Base-by-base conservation (phyloP, 2,113 vertebrate species). In the Diglossa brunneiventris region DNA sequence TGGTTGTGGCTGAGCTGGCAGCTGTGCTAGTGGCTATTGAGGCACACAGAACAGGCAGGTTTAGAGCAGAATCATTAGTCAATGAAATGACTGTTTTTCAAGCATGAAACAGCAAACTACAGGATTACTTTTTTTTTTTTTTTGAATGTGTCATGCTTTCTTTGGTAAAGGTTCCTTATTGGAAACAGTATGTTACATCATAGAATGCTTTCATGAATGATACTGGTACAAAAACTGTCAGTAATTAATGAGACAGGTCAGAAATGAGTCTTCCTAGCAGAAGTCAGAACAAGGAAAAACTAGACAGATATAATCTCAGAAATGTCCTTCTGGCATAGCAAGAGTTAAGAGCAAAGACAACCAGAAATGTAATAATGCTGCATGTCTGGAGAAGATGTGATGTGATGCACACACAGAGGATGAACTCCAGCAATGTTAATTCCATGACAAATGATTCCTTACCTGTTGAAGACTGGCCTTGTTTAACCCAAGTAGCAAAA, bases 401-500 rank as follows among this genome's bases (percentile, higher is more conserved):
- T 47, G 79, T 35, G 70, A 90, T 83, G 47, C 20, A n/a, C 4
- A 70, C 56, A 79, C 7, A 63, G 41, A 63, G 41, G 56, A 56
- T 62, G 73, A 70, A 55, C 28, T 61, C 67, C 73, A 76, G 52
- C 62, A 50, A 15, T 2, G 35, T 3, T 72, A 35, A 47, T 62
- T 67, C 62, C 64, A 33, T 10, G 46, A 64, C 4, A 55, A 82
- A 52, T 2, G 5, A 47, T 13, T 35, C 27, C 97, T 97, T 97
- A 99, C 99, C 99, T 98, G 99, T 94, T 94, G 96, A 99, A 80
- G 97, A 98, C 58, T 99, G 99, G 96, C 99, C 99, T 98, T 99
- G 99, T 89, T 99, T 99, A 96, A 99, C 99, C 99, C 99, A 99
- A 10, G 99, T 99, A 42, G 99, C 99, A 94, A 99, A 99, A 13